Evolutionary conservation across 2,113 vertebrate species (phyloP), one percentile per base, ranked within the genome.

Genomic region (Chaenogobius annularis): DNA sequence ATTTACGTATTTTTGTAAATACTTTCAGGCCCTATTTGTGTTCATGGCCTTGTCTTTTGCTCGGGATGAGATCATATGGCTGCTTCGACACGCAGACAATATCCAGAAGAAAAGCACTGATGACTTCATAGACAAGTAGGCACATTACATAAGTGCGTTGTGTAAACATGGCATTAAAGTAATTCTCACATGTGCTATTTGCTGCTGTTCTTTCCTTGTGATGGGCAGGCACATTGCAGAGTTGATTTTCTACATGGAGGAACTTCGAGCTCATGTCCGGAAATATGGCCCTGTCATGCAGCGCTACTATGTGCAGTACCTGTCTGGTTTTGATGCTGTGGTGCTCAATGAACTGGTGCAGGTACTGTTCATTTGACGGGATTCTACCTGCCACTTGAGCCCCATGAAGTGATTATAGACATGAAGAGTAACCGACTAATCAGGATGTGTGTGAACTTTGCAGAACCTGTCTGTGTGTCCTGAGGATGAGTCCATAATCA

Each of bases 31-130:
- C 12, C 93, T 99, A 74, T 99, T 99, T 90, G 97, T 99, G 63
- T 99, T 99, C 91, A 99, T 99, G 98, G 98, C 98, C 0, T 88
- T 99, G 74, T 99, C 98, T 0, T 99, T 99, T 75, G 96, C 98
- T 79, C 96, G 98, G 8, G 98, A 99, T 88, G 98, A 99, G 92
- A 99, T 99, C 86, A 98, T 98, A 84, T 99, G 98, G 98, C 94
- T 99, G 7, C 96, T 99, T 71, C 95, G 98, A 80, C 98, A 99
- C 31, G 98, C 98, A 7, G 98, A 99, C 89, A 99, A 99, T 80
- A 98, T 99, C 92, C 98, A 98, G 84, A 99, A 99, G 94, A 99
- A 98, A 92, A 98, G 96, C 19, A 97, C 97, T 72, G 98, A 99
- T 73, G 98, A 99, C 77, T 99, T 98, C 85, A 98, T 98, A 84